A percentile compares a stretch with the other conserved stretches of the same genome.
These are phyloP conservation scores for Pseudobourletiella spinata DNA, from an alignment of 1,140 invertebrate genomes.

Conservation along the genomic window DNA sequence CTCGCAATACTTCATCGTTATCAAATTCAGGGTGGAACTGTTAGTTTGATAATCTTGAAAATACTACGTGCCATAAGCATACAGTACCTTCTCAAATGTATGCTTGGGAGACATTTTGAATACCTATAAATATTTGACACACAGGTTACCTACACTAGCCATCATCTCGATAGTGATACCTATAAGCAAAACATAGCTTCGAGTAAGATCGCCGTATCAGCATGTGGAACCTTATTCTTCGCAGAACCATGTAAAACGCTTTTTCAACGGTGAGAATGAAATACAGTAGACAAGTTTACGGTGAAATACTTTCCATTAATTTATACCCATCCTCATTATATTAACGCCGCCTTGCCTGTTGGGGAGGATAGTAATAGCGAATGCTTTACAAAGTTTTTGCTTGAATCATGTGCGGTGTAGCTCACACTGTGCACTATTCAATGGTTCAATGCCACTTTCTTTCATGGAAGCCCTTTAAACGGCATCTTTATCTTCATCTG, in stretches of 20 bases:
- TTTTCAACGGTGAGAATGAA: slow-evolving; percentile 42
- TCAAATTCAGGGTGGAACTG: slow-evolving; percentile 34
- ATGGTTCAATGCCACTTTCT: no score
- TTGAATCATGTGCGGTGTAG: no score
- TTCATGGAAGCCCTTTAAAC: no score
- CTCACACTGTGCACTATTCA: no score
- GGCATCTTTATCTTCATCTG: no score
- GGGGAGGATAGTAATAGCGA: no score
- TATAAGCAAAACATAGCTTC: slow-evolving; percentile 42
- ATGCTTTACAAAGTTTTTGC: no score
- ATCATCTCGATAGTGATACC: slow-evolving; percentile 40
- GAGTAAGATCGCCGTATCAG: slow-evolving; percentile 42
- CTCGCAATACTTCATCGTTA: slow-evolving; percentile 44
- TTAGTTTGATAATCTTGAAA: no score
- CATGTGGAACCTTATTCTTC: slow-evolving; percentile 43
- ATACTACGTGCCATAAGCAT: no score
- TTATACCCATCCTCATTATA: no score
- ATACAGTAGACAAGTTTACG: neutral
- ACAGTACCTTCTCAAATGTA: no score
- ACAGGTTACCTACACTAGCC: slow-evolving; percentile 41
- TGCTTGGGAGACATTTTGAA: neutral
- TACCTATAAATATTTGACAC: neutral
- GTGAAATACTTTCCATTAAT: neutral
- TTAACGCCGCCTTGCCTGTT: no score
- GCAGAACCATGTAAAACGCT: slow-evolving; percentile 45